Evolutionary conservation across 1,140 invertebrate genomes (phyloP), one percentile per base, ranked within the genome.

Genomic region (Drosophila eugracilis): DNA sequence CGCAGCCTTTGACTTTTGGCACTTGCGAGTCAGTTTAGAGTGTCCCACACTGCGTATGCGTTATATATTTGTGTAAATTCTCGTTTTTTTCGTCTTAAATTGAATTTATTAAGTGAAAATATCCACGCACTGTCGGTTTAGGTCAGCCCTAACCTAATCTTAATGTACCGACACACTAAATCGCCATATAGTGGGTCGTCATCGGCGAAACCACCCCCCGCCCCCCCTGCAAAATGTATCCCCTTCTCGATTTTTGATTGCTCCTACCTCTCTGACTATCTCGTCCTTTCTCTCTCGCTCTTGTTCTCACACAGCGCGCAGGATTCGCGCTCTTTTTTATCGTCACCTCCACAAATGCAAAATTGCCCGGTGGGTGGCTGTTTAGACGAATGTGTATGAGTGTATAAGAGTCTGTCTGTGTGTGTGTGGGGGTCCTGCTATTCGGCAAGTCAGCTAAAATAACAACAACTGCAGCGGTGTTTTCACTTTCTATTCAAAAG

Each of bases 141-240:
- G 84, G 45, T 73, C 72, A 85, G 78, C 81, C 67, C 73, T 86
- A 86, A 86, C 81, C 81, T 77, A 81, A 86, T 77, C 73, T 58
- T 85, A 53, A 77, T 66, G 45, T 75, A 66, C 37, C 81, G 77
- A 74, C 72, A 69, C 44, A 79, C 70, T 84, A 65, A 75, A 55
- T 71, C 10, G 55, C 36, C 28, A 41, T 30, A 55, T 55, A 60
- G 42, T 49, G 42, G 41, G 37, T 32, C 62, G 39, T 48, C 62
- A 48, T 41, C 24, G 60, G 17, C 19, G 30, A 39, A 30, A 15
- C 24, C 39, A 15, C 28, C 37, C 12, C 30, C 10, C 10, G 30
- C 30, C 30, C 30, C 30, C 30, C n/a, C n/a, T n/a, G n/a, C n/a
- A n/a, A n/a, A n/a, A n/a, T n/a, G 3, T 17, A 21, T 15, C 22